phyloP scores from a whole-genome alignment of 2,888 invertebrate genomes.

The Folsomia candida region DNA sequence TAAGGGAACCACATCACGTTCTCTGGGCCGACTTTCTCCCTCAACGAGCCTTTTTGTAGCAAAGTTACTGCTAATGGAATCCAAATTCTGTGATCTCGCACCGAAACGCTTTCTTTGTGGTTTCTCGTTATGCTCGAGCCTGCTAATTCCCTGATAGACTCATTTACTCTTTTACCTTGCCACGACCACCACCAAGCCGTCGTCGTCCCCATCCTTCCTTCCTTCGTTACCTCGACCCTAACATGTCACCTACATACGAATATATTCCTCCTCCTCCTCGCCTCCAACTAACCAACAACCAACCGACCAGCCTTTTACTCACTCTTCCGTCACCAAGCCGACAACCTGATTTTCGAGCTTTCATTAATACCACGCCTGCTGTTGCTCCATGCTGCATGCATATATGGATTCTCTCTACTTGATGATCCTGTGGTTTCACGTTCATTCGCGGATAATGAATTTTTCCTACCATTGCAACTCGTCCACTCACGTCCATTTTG shows the following conservation, averaged over 20 bases:
- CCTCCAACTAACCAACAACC: too few relatives aligned
- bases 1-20: slow-evolving; percentile 10
- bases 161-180: background rate
- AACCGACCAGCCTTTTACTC: background rate
- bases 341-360: background rate
- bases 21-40: slow-evolving; percentile 6
- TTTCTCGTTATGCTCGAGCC: background rate
- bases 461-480: too few relatives aligned
- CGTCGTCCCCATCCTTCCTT: background rate
- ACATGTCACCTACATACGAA: background rate
- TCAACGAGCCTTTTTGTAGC: background rate
- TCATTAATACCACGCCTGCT: too few relatives aligned
- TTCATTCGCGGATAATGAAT: background rate
- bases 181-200: background rate
- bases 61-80: slow-evolving; percentile 19
- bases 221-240: background rate
- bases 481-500: too few relatives aligned
- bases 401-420: too few relatives aligned
- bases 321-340: background rate
- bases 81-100: slow-evolving; percentile 8
- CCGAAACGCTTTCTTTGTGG: slow-evolving; percentile 10
- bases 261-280: background rate
- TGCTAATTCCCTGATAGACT: background rate
- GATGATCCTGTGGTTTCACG: background rate
- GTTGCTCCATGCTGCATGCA: too few relatives aligned